These are phyloP conservation scores for Ceratitis capitata DNA, from an alignment of 1,140 invertebrate genomes.

Conservation along the genomic window DNA sequence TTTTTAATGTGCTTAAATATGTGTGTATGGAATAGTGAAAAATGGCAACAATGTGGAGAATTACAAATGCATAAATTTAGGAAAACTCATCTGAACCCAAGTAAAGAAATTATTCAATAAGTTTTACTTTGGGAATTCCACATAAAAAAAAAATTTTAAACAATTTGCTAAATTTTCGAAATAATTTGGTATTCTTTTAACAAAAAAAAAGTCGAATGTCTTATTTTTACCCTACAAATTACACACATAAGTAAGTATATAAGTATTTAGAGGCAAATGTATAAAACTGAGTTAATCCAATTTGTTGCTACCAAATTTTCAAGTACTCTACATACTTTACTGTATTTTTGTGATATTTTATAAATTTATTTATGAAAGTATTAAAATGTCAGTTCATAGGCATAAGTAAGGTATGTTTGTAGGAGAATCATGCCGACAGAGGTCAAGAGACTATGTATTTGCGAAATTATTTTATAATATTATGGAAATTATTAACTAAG, in stretches of 20 bases:
- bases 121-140: no score
- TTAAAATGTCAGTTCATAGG: neutral
- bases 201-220: no score
- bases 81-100: no score
- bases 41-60: no score
- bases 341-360: neutral
- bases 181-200: no score
- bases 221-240: no score
- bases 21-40: neutral
- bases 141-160: no score
- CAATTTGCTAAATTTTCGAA: no score
- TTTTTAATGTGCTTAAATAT: neutral
- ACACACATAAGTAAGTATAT: neutral
- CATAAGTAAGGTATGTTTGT: neutral
- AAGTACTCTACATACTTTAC: neutral
- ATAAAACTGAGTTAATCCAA: no score
- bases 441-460: neutral
- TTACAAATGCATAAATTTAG: no score
- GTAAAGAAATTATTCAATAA: no score
- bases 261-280: neutral
- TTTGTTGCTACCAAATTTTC: neutral
- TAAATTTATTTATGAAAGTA: neutral
- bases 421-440: neutral
- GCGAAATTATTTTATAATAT: no score
- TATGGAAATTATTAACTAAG: neutral